Evolutionary conservation across 2,888 invertebrate genomes (phyloP).

Genomic region (Microplitis manilae): DNA sequence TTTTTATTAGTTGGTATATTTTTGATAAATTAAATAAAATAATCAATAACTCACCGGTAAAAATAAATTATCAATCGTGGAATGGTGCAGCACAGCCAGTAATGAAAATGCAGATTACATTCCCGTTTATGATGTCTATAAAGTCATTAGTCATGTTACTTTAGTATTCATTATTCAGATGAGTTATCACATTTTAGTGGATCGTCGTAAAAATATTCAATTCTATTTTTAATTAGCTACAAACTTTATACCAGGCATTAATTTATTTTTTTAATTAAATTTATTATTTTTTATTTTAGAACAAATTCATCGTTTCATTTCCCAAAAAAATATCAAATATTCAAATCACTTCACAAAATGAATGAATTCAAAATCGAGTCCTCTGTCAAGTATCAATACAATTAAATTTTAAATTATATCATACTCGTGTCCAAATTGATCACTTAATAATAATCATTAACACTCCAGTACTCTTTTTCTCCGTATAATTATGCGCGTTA

Average conservation of each 20-base stretch:
- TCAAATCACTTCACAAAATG: neutral
- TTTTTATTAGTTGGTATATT: neutral
- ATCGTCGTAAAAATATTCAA: neutral
- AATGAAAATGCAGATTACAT: conserved; percentile 13
- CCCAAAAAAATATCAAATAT: neutral
- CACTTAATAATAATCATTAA: neutral
- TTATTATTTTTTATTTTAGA: too few species aligned
- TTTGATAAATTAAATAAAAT: neutral
- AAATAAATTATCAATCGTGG: neutral
- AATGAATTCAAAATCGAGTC: neutral
- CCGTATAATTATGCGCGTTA: neutral
- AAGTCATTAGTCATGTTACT: conserved; percentile 1
- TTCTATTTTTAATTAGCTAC: neutral
- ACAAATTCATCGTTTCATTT: too few species aligned
- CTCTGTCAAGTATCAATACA: neutral
- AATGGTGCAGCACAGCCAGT: neutral
- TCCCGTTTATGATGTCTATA: conserved; percentile 5
- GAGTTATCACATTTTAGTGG: conserved; percentile 2
- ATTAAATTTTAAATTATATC: neutral
- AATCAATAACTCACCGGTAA: neutral
- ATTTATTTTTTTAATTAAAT: neutral
- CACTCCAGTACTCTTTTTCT: neutral
- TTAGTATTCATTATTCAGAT: conserved; percentile 7
- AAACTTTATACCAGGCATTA: neutral
- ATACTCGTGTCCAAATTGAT: neutral